Percentiles rank a stretch among this genome's conserved stretches.
phyloP scores from a whole-genome alignment of 1,140 invertebrate genomes.

The Samia ricini region DNA sequence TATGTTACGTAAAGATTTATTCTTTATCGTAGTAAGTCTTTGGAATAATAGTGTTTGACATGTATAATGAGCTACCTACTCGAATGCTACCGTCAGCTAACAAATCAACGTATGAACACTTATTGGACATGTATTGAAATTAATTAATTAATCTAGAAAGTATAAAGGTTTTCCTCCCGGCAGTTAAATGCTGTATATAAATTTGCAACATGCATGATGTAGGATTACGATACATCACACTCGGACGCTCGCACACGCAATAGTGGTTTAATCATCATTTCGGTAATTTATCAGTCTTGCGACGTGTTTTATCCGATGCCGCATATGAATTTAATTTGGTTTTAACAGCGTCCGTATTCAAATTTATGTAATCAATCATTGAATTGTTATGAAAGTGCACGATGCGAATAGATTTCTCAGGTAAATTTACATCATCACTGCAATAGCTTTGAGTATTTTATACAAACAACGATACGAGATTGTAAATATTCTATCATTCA shows the following conservation, averaged over 20 bases:
- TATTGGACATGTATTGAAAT: not conserved
- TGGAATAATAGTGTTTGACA: not conserved
- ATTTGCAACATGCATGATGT: conserved; percentile 26
- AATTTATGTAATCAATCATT: conserved; percentile 76
- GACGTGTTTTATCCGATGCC: conserved; percentile 68
- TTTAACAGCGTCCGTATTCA: conserved; percentile 71
- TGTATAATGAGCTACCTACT: not conserved
- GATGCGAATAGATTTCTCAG: conserved; percentile 69
- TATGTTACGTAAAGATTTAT: not conserved
- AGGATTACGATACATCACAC: conserved; percentile 32
- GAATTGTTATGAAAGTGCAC: conserved; percentile 74
- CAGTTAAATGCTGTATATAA: conserved; percentile 28
- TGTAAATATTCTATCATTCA: not conserved
- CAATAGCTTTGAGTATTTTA: conserved; percentile 39
- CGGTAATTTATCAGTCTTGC: conserved; percentile 67
- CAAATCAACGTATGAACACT: not conserved
- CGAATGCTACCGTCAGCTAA: not conserved
- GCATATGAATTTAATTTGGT: conserved; percentile 70
- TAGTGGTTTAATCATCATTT: conserved; percentile 65
- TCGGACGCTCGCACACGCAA: conserved; percentile 33
- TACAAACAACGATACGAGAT: not conserved
- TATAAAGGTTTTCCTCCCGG: not conserved
- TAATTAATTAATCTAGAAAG: not conserved
- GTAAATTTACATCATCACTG: conserved; percentile 68
- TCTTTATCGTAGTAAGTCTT: not conserved